phyloP scores from a whole-genome alignment of 2,888 invertebrate species.

The Diloba caeruleocephala region DNA sequence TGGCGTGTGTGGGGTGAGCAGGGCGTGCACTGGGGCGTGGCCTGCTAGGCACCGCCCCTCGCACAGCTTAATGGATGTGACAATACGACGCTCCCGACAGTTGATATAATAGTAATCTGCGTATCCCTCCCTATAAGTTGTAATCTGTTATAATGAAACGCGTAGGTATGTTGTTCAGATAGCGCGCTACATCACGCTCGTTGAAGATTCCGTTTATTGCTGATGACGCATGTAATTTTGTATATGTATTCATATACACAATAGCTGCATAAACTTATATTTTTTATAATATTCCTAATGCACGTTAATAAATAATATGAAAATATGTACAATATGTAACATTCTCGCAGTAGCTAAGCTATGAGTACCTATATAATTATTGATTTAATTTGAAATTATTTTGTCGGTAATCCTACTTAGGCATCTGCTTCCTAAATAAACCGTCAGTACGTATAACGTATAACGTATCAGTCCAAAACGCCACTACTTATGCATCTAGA shows the following conservation, averaged over 20 bases:
- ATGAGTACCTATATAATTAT: too few relatives aligned
- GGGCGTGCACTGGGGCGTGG: conserved; percentile 71
- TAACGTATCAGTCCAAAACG: too few relatives aligned
- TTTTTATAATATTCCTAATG: too few relatives aligned
- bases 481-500: too few relatives aligned
- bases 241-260: neutral
- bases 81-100: conserved; percentile 85
- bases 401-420: too few relatives aligned
- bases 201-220: neutral
- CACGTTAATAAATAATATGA: too few relatives aligned
- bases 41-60: conserved; percentile 70
- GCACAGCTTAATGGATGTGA: conserved; percentile 85
- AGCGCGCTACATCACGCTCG: conserved; percentile 12
- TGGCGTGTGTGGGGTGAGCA: conserved; percentile 55
- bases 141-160: conserved; percentile 64
- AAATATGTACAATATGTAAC: too few relatives aligned
- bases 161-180: conserved; percentile 50
- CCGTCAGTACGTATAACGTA: too few relatives aligned
- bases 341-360: too few relatives aligned
- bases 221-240: neutral
- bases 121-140: conserved; percentile 76
- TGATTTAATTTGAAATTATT: too few relatives aligned
- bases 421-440: too few relatives aligned
- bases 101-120: conserved; percentile 80
- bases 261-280: neutral